A percentile compares a stretch with the other conserved stretches of the same genome.
Evolutionary conservation across 2,797 vertebrate species (phyloP).

Genomic region (Poecilia wingei): DNA sequence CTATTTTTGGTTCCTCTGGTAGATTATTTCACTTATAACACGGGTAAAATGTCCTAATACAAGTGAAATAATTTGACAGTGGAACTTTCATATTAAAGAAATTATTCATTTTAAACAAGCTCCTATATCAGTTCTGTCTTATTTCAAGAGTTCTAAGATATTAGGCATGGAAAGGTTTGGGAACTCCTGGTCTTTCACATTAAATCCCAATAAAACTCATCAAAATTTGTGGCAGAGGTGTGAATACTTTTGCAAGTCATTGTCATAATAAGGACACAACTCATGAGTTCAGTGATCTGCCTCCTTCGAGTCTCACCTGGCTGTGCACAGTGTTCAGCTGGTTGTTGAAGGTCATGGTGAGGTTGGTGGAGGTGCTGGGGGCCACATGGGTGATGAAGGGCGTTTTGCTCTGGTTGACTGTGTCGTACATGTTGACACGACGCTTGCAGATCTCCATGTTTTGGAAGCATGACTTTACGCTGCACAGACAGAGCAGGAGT

Average conservation of each 20-base stretch:
- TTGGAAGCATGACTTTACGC: slow-evolving; percentile 99
- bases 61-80: too few relatives aligned
- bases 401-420: slow-evolving; percentile 99
- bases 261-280: slow-evolving; percentile 1
- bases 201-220: not conserved
- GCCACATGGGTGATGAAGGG: slow-evolving; percentile 99
- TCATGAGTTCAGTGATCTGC: not conserved
- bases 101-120: too few relatives aligned
- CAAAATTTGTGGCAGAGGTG: not conserved
- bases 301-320: slow-evolving; percentile 56
- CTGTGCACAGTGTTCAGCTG: slow-evolving; percentile 98
- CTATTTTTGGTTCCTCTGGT: too few relatives aligned
- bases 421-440: slow-evolving; percentile 96
- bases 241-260: not conserved
- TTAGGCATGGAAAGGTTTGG: too few relatives aligned
- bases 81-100: too few relatives aligned
- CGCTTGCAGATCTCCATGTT: slow-evolving; percentile 99
- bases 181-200: not conserved
- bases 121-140: too few relatives aligned
- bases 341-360: slow-evolving; percentile 99
- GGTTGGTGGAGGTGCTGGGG: slow-evolving; percentile 97
- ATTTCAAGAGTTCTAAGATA: too few relatives aligned
- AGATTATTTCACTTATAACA: too few relatives aligned
- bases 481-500: slow-evolving; percentile 54
- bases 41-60: too few relatives aligned